phyloP scores from a whole-genome alignment of 2,113 vertebrate genomes.

The Psammodynastes pulverulentus region DNA sequence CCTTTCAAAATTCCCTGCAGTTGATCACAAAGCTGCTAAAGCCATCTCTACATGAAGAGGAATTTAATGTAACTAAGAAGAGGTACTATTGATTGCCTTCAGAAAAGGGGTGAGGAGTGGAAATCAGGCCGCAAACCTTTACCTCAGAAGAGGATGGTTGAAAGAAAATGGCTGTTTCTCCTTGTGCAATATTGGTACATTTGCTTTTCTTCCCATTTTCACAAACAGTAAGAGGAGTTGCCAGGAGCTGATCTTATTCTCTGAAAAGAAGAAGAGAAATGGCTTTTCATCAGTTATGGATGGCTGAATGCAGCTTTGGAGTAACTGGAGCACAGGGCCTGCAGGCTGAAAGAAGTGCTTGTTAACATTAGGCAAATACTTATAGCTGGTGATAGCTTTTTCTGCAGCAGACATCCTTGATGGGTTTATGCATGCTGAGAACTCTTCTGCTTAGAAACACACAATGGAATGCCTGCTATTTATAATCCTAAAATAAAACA shows the following conservation, averaged over 20 bases:
- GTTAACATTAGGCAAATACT: not conserved
- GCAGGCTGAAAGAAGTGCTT: not conserved
- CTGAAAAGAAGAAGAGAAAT: not conserved
- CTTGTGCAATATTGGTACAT: not conserved
- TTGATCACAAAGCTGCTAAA: not conserved
- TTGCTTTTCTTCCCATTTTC: not conserved
- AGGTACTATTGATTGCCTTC: not conserved
- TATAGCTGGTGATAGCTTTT: not conserved
- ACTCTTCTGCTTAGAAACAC: not conserved
- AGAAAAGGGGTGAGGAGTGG: not conserved
- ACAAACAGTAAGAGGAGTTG: not conserved
- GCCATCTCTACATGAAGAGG: not conserved
- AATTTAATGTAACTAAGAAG: not conserved
- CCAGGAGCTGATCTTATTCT: not conserved
- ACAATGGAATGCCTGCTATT: conserved; percentile 18
- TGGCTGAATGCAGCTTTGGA: not conserved
- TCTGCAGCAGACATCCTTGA: not conserved
- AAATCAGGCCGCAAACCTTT: not conserved
- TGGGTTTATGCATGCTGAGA: not conserved
- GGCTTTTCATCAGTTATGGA: not conserved
- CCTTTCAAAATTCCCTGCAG: not conserved
- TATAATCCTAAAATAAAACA: not conserved
- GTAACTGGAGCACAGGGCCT: not conserved
- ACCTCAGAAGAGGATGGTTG: not conserved
- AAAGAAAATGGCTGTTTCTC: not conserved